A percentile compares a stretch with the other conserved stretches of the same genome.
Evolutionary conservation across 2,113 vertebrate species (phyloP).

Genomic region (Muntiacus reevesi): DNA sequence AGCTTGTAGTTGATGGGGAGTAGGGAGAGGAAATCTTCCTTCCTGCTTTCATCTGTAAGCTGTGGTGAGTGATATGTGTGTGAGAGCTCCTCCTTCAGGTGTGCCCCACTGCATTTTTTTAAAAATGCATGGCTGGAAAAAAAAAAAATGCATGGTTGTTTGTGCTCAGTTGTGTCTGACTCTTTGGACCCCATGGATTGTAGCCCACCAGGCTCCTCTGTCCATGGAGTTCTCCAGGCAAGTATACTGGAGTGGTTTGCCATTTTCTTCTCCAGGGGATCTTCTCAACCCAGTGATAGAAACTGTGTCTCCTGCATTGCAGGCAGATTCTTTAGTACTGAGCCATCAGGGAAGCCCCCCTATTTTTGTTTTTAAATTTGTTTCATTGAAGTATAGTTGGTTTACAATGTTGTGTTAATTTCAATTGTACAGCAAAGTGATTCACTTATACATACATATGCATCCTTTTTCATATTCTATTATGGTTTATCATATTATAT

Average conservation of each 20-base stretch:
- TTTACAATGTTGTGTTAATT: background rate
- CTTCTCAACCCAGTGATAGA: background rate
- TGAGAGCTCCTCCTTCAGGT: background rate
- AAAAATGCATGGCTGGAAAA: background rate
- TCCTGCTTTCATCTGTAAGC: background rate
- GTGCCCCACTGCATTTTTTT: background rate
- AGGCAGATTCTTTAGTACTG: background rate
- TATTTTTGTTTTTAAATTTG: background rate
- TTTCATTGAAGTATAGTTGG: background rate
- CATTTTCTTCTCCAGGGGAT: background rate
- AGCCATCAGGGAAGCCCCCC: background rate
- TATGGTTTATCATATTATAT: background rate
- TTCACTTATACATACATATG: background rate
- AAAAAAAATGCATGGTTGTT: background rate
- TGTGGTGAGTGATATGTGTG: background rate
- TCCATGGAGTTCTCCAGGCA: background rate
- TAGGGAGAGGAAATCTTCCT: background rate
- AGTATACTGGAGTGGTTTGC: background rate
- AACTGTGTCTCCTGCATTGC: background rate
- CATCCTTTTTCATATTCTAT: background rate
- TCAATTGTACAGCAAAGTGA: background rate
- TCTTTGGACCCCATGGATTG: background rate
- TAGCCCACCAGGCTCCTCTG: background rate
- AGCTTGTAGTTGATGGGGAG: background rate
- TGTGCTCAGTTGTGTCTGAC: fast-evolving